Evolutionary conservation across 1,140 invertebrate species (phyloP), one percentile per base, ranked within the genome.

Genomic region (Drosophila sproati): DNA sequence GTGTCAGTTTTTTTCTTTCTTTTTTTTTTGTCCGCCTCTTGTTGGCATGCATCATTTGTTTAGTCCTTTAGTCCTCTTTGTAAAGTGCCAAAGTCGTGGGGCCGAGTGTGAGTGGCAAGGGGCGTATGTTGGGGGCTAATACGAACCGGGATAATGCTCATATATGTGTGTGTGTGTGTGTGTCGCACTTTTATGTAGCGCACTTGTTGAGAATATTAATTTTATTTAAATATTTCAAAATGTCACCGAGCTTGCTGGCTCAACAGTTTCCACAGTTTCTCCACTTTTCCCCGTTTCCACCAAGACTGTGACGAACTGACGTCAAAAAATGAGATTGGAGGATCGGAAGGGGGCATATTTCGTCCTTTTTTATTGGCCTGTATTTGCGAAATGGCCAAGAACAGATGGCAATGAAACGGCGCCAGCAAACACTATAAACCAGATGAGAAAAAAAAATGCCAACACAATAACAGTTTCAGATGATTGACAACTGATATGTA

Each of bases 201-300:
- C 73, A 80, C 77, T 87, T 87, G 83, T 77, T 87, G 82, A 87
- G 82, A 86, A 86, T 86, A 85, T 86, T 86, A 86, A 86, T 85
- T 86, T 86, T 80, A 77, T 80, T 87, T 87, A 86, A 82, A 87
- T 87, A 77, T 72, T 63, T 81, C 69, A 70, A 82, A 82, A 77
- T 69, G 67, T 71, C 64, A 80, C 77, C 59, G 39, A 79, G 54
- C 35, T 20, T 64, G 59, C 52, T 66, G 43, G 34, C 45, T 50
- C 61, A 52, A 54, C 41, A 64, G 43, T 77, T 78, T 64, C 29
- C 6, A 20, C 20, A 20, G 20, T 20, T 20, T 20, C 20, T 1
- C 20, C 20, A 20, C 20, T 20, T 20, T 20, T 20, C 20, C 20
- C 20, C 20, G 20, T 20, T 20, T 20, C 20, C 20, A 20, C 20